These are phyloP conservation scores for Tetragonisca angustula DNA, from an alignment of 2,888 invertebrate species.

Conservation along the genomic window DNA sequence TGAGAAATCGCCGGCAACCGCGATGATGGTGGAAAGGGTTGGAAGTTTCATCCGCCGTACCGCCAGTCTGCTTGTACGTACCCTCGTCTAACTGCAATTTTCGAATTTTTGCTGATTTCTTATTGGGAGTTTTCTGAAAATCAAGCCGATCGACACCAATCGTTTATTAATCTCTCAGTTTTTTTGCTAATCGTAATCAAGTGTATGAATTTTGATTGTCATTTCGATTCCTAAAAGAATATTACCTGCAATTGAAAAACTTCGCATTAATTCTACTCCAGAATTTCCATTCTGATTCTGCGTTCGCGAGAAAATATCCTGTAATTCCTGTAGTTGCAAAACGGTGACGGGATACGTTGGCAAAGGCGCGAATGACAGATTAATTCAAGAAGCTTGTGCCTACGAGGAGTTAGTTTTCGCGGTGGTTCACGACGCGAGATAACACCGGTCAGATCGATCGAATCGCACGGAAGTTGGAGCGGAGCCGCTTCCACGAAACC, in stretches of 20 bases:
- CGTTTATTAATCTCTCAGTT: too few species aligned
- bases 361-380: background rate
- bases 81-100: background rate
- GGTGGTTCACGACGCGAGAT: background rate
- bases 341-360: background rate
- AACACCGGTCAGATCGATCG: background rate
- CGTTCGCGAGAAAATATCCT: background rate
- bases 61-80: too few species aligned
- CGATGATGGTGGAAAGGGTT: constrained; percentile 12
- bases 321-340: background rate
- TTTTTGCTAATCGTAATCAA: too few species aligned
- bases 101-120: too few species aligned
- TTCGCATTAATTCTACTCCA: too few species aligned
- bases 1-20: constrained; percentile 57
- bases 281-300: too few species aligned
- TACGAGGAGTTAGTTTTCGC: background rate
- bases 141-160: too few species aligned
- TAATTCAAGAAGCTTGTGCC: background rate
- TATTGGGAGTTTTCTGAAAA: too few species aligned
- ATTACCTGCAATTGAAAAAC: too few species aligned
- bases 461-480: background rate
- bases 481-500: background rate
- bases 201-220: too few species aligned
- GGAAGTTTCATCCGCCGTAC: constrained; percentile 25
- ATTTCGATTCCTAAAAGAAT: too few species aligned